Evolutionary conservation across 2,888 invertebrate species (phyloP).

Genomic region (Leptogaster cylindrica): DNA sequence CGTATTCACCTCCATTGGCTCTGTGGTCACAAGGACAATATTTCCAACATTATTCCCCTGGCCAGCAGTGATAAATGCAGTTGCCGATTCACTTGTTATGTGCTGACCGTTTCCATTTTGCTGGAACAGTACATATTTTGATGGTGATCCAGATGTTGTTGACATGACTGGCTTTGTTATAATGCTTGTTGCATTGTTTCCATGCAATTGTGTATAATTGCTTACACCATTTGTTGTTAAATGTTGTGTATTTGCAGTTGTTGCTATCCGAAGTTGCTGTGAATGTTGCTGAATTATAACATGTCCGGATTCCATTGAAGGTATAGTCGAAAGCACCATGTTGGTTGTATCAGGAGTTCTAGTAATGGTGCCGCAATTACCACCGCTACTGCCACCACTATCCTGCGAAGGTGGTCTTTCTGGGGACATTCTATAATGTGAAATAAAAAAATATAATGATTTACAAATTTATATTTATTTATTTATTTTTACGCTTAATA

Average conservation of each 20-base stretch:
- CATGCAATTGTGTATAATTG: constrained; percentile 29
- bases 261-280: constrained; percentile 45
- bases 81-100: constrained; percentile 53
- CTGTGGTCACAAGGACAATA: constrained; percentile 59
- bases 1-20: constrained; percentile 55
- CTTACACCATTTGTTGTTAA: constrained; percentile 26
- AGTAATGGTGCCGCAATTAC: constrained; percentile 38
- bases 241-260: constrained; percentile 32
- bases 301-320: constrained; percentile 51
- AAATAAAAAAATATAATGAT: background rate
- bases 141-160: constrained; percentile 49
- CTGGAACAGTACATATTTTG: constrained; percentile 60
- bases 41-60: constrained; percentile 53
- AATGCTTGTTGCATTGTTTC: constrained; percentile 13
- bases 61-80: constrained; percentile 43
- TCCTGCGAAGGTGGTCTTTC: constrained; percentile 58
- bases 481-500: background rate
- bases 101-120: constrained; percentile 56
- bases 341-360: constrained; percentile 48
- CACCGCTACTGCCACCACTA: constrained; percentile 45
- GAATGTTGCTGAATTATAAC: constrained; percentile 49
- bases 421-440: constrained; percentile 59
- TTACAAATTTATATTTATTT: background rate
- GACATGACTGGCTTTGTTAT: constrained; percentile 25
- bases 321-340: constrained; percentile 54